Evolutionary conservation across 2,797 vertebrate genomes (phyloP).

Genomic region (Rhinatrema bivittatum): DNA sequence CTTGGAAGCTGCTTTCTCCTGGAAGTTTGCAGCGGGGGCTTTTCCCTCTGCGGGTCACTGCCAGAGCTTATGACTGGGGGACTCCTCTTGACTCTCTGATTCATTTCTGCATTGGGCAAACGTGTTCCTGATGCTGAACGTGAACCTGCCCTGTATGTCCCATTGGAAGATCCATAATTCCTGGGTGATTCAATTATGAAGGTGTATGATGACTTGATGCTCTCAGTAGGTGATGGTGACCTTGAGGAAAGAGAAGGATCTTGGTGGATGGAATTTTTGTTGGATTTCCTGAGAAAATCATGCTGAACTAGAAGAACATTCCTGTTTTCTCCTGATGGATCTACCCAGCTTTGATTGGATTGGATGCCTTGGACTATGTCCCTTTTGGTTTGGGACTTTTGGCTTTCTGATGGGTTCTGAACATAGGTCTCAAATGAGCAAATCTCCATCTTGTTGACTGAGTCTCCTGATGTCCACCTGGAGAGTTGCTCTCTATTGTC

Average conservation of each 20-base stretch:
- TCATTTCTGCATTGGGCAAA: no score
- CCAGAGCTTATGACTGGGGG: conserved; percentile 27
- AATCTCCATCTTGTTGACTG: neutral
- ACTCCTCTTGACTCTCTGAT: conserved; percentile 24
- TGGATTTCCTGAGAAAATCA: no score
- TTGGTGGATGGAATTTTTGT: no score
- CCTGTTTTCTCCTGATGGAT: no score
- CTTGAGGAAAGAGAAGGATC: conserved; percentile 53
- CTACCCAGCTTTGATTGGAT: no score
- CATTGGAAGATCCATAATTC: conserved; percentile 12
- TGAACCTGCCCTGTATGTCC: conserved; percentile 20
- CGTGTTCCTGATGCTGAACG: no score
- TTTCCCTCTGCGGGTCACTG: neutral
- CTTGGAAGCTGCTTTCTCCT: neutral
- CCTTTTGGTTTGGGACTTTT: no score
- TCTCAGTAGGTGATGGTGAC: conserved; percentile 59
- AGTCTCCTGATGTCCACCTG: conserved; percentile 1
- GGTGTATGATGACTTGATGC: conserved; percentile 66
- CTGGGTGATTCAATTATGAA: conserved; percentile 60
- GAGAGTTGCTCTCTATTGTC: conserved; percentile 1
- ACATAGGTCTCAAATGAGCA: no score
- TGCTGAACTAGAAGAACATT: no score
- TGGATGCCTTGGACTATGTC: no score
- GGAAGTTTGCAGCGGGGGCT: neutral
- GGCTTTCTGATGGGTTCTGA: no score